Base-by-base conservation (phyloP, 2,113 vertebrate genomes). In the Stigmatopora nigra region DNA sequence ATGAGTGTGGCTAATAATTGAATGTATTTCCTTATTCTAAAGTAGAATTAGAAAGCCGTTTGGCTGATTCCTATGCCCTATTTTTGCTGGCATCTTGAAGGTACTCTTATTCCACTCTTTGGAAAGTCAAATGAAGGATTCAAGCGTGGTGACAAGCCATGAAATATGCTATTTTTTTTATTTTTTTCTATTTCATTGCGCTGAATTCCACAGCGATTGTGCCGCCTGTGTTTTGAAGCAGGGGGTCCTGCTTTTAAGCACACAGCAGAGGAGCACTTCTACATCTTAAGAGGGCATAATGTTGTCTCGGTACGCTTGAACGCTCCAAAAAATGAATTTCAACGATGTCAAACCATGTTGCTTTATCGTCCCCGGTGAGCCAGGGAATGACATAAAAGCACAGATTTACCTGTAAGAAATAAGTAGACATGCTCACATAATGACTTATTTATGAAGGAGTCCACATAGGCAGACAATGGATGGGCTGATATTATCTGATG, bases 251-350 rank as follows among this genome's bases (percentile, higher is more conserved):
- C 67, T 80, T 80, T 80, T 77, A 79, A 72, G 68, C 68, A 59
- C 68, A 67, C 64, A 75, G 74, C 76, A 56, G 75, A 81, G 73
- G 71, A 81, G 73, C 58, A 67, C 73, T 82, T 46, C 65, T 36
- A 77, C 76, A 67, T 77, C 71, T 73, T 80, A 76, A 82, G 67
- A 81, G 75, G 57, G 71, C 65, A 77, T 78, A 76, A 77, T 82
- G 80, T 78, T 68, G 79, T 72, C 59, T 61, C 12, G 70, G 65
- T 78, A 83, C 48, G 82, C 64, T 75, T 80, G 82, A 86, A 78
- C 80, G 76, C 76, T 69, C 71, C 31, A 65, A 76, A 78, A 63
- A 78, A 65, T 78, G 67, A 69, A 73, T 79, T 79, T 73, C 45
- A 81, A 74, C 45, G 45, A 79, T 74, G 72, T 84, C 67, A 69